These are phyloP conservation scores for Globodera rostochiensis DNA, from an alignment of 1,140 invertebrate genomes.

Conservation along the genomic window DNA sequence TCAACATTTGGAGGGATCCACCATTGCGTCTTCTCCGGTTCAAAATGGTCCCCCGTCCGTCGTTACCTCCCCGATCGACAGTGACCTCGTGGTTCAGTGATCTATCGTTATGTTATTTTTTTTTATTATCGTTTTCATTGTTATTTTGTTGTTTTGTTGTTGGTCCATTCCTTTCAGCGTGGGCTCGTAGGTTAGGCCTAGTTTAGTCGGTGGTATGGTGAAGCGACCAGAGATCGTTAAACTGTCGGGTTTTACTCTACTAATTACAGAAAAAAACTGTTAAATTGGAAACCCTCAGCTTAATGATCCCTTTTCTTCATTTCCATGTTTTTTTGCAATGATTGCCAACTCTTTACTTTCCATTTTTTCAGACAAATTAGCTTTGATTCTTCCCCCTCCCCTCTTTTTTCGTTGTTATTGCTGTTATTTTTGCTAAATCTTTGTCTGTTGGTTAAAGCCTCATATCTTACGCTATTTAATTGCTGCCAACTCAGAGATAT, in stretches of 20 bases:
- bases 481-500: no score
- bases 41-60: neutral
- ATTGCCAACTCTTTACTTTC: neutral
- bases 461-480: neutral
- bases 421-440: neutral
- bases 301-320: neutral
- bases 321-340: neutral
- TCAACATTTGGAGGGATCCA: conserved; percentile 20
- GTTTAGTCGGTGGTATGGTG: neutral
- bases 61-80: neutral
- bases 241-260: neutral
- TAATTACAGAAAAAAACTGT: neutral
- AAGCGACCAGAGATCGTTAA: neutral
- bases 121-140: neutral
- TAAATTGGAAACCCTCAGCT: neutral
- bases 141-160: neutral
- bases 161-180: neutral
- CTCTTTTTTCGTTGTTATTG: neutral
- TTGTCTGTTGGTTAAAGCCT: neutral
- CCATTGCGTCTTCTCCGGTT: neutral
- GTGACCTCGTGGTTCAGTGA: neutral
- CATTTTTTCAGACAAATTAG: no score
- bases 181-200: neutral
- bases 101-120: neutral
- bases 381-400: no score